Evolutionary conservation across 1,140 invertebrate genomes (phyloP), one percentile per base, ranked within the genome.

Genomic region (Trichogramma pretiosum): DNA sequence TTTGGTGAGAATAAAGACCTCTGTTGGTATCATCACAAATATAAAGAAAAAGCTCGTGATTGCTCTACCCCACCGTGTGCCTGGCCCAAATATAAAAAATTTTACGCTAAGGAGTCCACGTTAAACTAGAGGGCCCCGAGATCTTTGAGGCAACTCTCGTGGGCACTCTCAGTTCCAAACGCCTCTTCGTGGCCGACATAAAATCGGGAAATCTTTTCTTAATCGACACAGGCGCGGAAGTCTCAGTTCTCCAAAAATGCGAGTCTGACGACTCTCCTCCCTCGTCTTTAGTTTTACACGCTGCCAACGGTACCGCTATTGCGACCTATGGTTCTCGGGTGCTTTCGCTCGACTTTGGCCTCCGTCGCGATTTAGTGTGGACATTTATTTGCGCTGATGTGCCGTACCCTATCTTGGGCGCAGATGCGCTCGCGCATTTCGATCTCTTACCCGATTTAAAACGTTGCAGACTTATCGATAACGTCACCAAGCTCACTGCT

Each of bases 371-470:
- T 1, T 44, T 51, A n/a, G 19, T 18, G 11, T 54, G 52, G 48
- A 4, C 17, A 1, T 55, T 55, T 28, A 38, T 44, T 9, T 35
- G 54, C 10, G 53, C 53, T 1, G 47, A 55, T 10, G 30, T 40
- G 17, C 18, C 26, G 19, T 16, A 47, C 9, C 34, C 50, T 0
- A 45, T 55, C 18, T 50, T 56, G 10, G 53, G 53, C 9, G 52
- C 53, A 0, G 53, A 55, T 35, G 38, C 52, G 21, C 21, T 57
- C 4, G n/a, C 34, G 1, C 32, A 54, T 21, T 52, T 49, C 26
- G 47, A 38, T 3, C 17, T 57, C 1, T n/a, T 52, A 1, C 36
- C 52, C 5, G 53, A 57, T 24, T 30, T 53, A 3, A 35, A 65
- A 21, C 28, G 35, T 21, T 11, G 26, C 13, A 23, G 24, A 10